A percentile compares a stretch with the other conserved stretches of the same genome.
phyloP scores from a whole-genome alignment of 2,888 invertebrate species.

The Tridacna gigas region DNA sequence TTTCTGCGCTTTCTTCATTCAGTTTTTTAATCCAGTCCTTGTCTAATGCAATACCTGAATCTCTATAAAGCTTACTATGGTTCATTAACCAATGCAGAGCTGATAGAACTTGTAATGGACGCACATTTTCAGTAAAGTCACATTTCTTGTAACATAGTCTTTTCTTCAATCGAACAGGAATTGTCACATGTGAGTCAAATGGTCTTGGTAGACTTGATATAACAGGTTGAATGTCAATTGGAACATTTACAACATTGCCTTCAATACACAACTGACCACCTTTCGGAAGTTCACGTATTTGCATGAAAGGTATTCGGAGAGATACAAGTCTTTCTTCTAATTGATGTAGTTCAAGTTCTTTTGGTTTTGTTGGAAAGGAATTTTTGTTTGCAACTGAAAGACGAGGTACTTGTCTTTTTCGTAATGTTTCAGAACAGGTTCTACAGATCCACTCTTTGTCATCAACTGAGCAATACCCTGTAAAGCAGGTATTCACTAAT shows the following conservation, averaged over 20 bases:
- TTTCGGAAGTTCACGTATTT: constrained; percentile 48
- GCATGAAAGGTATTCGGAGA: constrained; percentile 35
- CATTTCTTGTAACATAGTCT: constrained; percentile 48
- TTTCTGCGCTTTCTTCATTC: constrained; percentile 15
- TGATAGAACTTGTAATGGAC: constrained; percentile 49
- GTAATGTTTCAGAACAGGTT: constrained; percentile 21
- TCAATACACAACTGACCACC: constrained; percentile 61
- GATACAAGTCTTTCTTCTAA: constrained; percentile 22
- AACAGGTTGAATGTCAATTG: constrained; percentile 63
- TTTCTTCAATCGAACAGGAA: constrained; percentile 63
- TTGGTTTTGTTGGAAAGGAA: background rate
- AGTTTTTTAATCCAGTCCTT: constrained; percentile 37
- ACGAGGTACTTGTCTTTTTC: background rate
- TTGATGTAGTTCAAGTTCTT: background rate
- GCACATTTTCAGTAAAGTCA: constrained; percentile 57
- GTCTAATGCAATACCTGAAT: constrained; percentile 49
- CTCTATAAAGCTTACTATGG: constrained; percentile 52
- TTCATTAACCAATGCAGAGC: constrained; percentile 59
- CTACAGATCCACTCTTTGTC: constrained; percentile 43
- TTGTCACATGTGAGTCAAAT: constrained; percentile 52
- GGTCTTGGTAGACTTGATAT: constrained; percentile 37
- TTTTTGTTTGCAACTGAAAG: constrained; percentile 9
- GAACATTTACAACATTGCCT: constrained; percentile 68
- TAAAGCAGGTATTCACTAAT: no score
- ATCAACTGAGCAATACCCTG: background rate